Evolutionary conservation across 2,888 invertebrate species (phyloP).

Genomic region (Sinodicranocentrus sp.): DNA sequence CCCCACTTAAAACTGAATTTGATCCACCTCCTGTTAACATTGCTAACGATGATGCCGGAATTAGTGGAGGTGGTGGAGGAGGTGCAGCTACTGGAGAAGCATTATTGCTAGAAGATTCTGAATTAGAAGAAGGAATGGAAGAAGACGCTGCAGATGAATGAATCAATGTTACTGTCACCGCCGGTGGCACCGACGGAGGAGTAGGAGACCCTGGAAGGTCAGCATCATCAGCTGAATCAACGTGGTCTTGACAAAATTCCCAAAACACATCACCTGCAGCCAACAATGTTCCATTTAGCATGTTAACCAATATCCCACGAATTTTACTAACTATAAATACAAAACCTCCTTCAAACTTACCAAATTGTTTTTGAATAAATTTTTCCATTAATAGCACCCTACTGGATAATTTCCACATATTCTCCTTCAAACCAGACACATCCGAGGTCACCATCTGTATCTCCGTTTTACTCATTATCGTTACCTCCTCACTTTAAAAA

Average conservation of each 20-base stretch:
- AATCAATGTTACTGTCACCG: slow-evolving; percentile 62
- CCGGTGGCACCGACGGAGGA: slow-evolving; percentile 37
- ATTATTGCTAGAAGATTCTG: slow-evolving; percentile 46
- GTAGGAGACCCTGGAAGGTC: slow-evolving; percentile 38
- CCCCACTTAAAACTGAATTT: not conserved
- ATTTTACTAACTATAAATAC: not conserved
- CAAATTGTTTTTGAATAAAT: slow-evolving; percentile 66
- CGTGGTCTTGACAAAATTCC: slow-evolving; percentile 66
- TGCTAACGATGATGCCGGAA: slow-evolving; percentile 61
- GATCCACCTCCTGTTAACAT: slow-evolving; percentile 23
- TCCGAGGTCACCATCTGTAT: slow-evolving; percentile 50
- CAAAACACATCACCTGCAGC: slow-evolving; percentile 69
- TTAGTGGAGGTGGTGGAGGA: slow-evolving; percentile 60
- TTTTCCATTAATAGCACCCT: slow-evolving; percentile 70
- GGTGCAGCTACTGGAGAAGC: slow-evolving; percentile 14
- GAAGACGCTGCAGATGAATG: slow-evolving; percentile 36
- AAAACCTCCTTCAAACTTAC: slow-evolving; percentile 31
- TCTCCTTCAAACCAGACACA: slow-evolving; percentile 61
- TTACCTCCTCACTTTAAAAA: too few species aligned
- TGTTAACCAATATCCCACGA: not conserved
- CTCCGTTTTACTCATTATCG: slow-evolving; percentile 49
- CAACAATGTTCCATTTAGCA: not conserved
- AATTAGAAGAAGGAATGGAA: slow-evolving; percentile 40
- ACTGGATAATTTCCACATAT: slow-evolving; percentile 69
- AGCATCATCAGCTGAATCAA: slow-evolving; percentile 20